Conservation (phyloP, 2,888 invertebrate genomes). For the Apocheima hispidaria region DNA sequence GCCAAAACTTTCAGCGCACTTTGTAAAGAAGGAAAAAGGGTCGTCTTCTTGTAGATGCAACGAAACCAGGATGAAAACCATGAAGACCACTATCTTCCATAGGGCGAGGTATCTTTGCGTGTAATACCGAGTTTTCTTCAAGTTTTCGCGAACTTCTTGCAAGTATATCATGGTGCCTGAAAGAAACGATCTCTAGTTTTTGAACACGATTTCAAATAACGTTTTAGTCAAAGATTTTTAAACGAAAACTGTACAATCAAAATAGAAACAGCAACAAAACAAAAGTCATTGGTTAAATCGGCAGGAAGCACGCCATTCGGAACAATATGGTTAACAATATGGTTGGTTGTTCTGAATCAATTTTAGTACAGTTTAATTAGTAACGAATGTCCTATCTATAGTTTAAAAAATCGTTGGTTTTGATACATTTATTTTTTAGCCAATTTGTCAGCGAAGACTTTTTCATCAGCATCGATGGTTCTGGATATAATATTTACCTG, state of each 20-base stretch:
- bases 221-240: not conserved
- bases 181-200: slow-evolving; percentile 36
- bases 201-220: too few species aligned
- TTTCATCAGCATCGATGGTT: not conserved
- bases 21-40: slow-evolving; percentile 78
- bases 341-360: too few species aligned
- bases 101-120: slow-evolving; percentile 90
- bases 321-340: too few species aligned
- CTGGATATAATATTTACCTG: slow-evolving; percentile 55
- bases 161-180: slow-evolving; percentile 69
- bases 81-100: slow-evolving; percentile 92
- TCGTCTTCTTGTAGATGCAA: slow-evolving; percentile 77
- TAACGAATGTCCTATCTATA: too few species aligned
- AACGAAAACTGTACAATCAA: too few species aligned
- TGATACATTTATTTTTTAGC: too few species aligned
- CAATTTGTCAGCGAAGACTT: too few species aligned
- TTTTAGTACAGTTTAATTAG: too few species aligned
- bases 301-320: too few species aligned
- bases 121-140: slow-evolving; percentile 90
- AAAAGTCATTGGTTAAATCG: too few species aligned
- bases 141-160: slow-evolving; percentile 78
- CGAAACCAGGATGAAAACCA: slow-evolving; percentile 87
- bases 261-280: too few species aligned
- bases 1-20: slow-evolving; percentile 78
- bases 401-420: too few species aligned